Conservation (phyloP, 1,140 invertebrate species). For the Saxidomus purpurata region DNA sequence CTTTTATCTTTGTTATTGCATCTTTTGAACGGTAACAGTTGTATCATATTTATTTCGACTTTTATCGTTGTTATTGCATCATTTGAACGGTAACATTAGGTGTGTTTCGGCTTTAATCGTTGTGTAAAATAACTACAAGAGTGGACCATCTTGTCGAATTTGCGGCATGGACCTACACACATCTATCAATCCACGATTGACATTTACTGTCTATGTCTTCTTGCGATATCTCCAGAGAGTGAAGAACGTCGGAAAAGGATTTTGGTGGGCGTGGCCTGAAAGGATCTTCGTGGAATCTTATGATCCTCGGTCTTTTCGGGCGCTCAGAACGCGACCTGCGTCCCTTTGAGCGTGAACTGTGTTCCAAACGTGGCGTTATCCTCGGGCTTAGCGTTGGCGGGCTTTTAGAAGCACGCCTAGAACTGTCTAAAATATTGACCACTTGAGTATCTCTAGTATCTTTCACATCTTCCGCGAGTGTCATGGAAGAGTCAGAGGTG, state of each 20-base stretch:
- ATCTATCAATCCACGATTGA: conserved; percentile 60
- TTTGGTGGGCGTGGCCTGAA: conserved; percentile 43
- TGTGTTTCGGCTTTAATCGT: too few species aligned
- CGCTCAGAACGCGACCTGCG: conserved; percentile 10
- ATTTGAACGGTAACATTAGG: too few species aligned
- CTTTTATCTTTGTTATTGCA: too few species aligned
- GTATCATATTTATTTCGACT: too few species aligned
- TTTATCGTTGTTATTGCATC: too few species aligned
- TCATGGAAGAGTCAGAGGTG: conserved; percentile 37
- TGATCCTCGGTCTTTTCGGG: conserved; percentile 46
- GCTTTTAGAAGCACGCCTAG: conserved; percentile 24
- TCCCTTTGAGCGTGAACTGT: conserved; percentile 47
- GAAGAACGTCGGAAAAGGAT: conserved; percentile 46
- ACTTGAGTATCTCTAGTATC: conserved; percentile 17
- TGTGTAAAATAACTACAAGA: too few species aligned
- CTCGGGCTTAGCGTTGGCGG: conserved; percentile 18
- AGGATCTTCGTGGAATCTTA: conserved; percentile 53
- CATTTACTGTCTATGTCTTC: conserved; percentile 59
- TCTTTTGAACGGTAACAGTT: too few species aligned
- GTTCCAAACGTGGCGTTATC: conserved; percentile 37
- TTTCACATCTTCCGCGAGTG: conserved; percentile 21
- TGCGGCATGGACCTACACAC: background rate
- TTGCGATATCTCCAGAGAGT: conserved; percentile 39
- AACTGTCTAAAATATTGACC: background rate
- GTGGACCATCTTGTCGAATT: too few species aligned